Conservation (phyloP, 64 coral and sea anemone species). For the Acropora tenuis region DNA sequence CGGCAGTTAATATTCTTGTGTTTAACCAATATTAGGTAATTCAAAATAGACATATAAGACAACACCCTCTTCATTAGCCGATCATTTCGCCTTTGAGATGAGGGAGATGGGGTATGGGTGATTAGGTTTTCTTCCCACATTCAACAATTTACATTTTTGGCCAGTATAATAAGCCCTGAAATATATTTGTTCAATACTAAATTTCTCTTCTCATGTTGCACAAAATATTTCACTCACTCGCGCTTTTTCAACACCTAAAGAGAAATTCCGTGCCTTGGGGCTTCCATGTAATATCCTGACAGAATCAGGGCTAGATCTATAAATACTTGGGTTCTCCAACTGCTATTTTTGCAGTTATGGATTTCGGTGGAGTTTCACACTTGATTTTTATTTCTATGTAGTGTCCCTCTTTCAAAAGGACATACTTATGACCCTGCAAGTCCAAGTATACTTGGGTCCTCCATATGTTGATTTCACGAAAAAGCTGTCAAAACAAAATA, state of each 20-base stretch:
- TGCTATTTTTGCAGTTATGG: conserved; percentile 1
- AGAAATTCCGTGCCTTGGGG: not conserved
- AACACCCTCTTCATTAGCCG: conserved; percentile 1
- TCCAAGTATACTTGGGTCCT: not conserved
- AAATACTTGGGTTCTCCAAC: not conserved
- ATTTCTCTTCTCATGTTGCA: not conserved
- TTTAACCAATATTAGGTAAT: conserved; percentile 4
- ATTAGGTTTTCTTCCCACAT: not conserved
- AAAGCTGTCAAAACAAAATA: not conserved
- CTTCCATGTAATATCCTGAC: not conserved
- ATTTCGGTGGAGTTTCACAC: not conserved
- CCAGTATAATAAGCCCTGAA: not conserved
- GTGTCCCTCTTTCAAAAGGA: not conserved
- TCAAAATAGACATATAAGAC: not conserved
- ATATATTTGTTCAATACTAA: not conserved
- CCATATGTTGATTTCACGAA: not conserved
- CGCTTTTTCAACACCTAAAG: not conserved
- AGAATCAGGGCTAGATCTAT: not conserved
- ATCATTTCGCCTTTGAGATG: conserved; percentile 1
- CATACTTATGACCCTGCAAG: not conserved
- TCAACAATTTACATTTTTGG: not conserved
- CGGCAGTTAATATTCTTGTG: not conserved
- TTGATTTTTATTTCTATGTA: not conserved
- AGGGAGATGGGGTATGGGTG: conserved; percentile 5
- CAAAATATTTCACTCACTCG: conserved; percentile 8